Evolutionary conservation across 2,113 vertebrate species (phyloP).

Genomic region (Scomber scombrus): DNA sequence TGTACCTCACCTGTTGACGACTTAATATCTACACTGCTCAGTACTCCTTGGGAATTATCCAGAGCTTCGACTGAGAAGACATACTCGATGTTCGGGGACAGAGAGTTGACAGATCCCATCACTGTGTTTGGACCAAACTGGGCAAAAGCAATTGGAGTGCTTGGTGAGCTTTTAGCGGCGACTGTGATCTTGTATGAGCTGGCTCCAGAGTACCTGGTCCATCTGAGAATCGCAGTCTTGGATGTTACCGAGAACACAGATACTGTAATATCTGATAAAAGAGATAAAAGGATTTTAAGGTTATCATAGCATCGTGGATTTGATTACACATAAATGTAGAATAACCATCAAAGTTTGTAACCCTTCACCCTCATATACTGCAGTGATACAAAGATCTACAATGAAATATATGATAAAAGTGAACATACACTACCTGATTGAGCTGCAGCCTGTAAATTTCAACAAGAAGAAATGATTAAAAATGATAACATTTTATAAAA

Average conservation of each 20-base stretch:
- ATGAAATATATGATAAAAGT: neutral
- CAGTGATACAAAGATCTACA: neutral
- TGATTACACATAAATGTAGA: neutral
- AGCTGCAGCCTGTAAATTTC: conserved; percentile 64
- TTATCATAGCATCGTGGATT: too few species aligned
- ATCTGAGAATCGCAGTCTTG: conserved; percentile 75
- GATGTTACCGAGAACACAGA: conserved; percentile 81
- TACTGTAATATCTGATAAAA: conserved; percentile 54
- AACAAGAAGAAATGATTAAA: conserved; percentile 17
- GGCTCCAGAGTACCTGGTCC: conserved; percentile 77
- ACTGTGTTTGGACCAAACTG: conserved; percentile 81
- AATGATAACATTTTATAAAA: neutral
- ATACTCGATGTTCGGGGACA: conserved; percentile 78
- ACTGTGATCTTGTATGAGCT: conserved; percentile 84
- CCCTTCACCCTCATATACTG: neutral
- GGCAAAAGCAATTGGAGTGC: conserved; percentile 51
- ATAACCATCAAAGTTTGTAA: neutral
- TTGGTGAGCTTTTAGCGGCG: conserved; percentile 53
- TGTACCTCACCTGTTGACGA: conserved; percentile 78
- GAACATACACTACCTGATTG: conserved; percentile 61
- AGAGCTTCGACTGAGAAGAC: conserved; percentile 80
- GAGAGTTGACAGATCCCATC: conserved; percentile 81
- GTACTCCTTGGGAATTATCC: conserved; percentile 53
- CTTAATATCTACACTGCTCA: conserved; percentile 58
- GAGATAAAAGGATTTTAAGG: neutral